Percentiles rank a stretch among this genome's conserved stretches.
phyloP scores from a whole-genome alignment of 2,797 vertebrate species.

The Harpagifer antarcticus region DNA sequence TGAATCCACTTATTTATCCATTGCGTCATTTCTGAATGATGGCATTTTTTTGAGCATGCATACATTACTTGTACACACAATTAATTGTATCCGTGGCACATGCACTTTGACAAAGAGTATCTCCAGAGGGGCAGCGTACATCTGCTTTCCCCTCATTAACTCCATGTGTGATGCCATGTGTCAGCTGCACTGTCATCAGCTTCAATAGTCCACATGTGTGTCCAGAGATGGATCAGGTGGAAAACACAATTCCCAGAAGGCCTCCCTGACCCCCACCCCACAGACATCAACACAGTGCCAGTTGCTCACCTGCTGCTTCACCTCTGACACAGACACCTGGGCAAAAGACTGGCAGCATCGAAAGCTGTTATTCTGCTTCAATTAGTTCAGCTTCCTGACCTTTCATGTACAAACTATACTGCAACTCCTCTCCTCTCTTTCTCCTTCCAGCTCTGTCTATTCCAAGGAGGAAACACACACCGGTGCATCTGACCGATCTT shows the following conservation, averaged over 20 bases:
- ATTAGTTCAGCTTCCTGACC: constrained; percentile 11
- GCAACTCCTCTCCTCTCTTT: neutral
- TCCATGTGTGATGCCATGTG: constrained; percentile 50
- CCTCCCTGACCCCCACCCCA: constrained; percentile 20
- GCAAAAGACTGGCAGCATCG: constrained; percentile 25
- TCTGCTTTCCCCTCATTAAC: constrained; percentile 69
- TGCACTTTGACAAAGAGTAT: constrained; percentile 25
- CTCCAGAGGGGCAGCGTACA: constrained; percentile 50
- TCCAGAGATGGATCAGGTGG: constrained; percentile 61
- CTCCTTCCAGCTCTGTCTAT: constrained; percentile 23
- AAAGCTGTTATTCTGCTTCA: constrained; percentile 20
- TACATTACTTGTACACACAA: constrained; percentile 24
- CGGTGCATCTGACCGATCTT: constrained; percentile 50
- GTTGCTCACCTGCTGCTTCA: constrained; percentile 69
- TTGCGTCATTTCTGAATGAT: constrained; percentile 19
- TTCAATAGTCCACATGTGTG: constrained; percentile 58
- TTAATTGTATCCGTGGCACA: constrained; percentile 36
- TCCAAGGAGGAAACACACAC: constrained; percentile 44
- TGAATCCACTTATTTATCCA: neutral
- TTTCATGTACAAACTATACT: constrained; percentile 7
- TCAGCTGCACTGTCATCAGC: constrained; percentile 53
- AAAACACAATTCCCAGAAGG: constrained; percentile 66
- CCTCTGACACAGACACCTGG: constrained; percentile 64
- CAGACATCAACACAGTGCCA: constrained; percentile 51
- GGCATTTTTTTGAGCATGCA: constrained; percentile 34